These are phyloP conservation scores for Esox niger DNA, from an alignment of 2,113 vertebrate species.

Conservation along the genomic window DNA sequence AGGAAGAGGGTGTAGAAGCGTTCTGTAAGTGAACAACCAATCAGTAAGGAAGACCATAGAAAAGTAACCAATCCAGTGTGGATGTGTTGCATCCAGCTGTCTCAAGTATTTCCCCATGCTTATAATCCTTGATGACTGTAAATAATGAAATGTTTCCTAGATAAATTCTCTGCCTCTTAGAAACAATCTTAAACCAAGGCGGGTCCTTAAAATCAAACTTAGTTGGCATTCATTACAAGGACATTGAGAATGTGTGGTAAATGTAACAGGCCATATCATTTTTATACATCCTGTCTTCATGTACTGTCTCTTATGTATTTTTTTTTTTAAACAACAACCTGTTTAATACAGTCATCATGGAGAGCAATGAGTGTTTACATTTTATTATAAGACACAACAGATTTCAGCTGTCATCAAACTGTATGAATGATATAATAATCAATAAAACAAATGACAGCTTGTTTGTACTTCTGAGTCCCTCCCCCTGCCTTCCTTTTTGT, in stretches of 20 bases:
- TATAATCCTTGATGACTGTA: slow-evolving; percentile 62
- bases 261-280: slow-evolving; percentile 39
- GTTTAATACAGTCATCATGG: slow-evolving; percentile 21
- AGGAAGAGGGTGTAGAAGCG: slow-evolving; percentile 31
- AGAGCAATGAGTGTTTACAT: slow-evolving; percentile 28
- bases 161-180: slow-evolving; percentile 63
- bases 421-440: slow-evolving; percentile 34
- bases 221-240: slow-evolving; percentile 56
- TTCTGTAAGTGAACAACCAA: slow-evolving; percentile 48
- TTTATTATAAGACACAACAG: slow-evolving; percentile 26
- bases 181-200: slow-evolving; percentile 69
- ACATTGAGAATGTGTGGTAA: slow-evolving; percentile 21
- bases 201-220: slow-evolving; percentile 65
- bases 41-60: slow-evolving; percentile 36
- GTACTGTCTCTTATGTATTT: slow-evolving; percentile 21
- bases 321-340: slow-evolving; percentile 32
- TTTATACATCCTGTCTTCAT: slow-evolving; percentile 39
- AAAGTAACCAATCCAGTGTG: slow-evolving; percentile 43
- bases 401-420: neutral
- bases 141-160: slow-evolving; percentile 65
- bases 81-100: slow-evolving; percentile 27
- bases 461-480: slow-evolving; percentile 44
- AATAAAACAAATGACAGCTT: slow-evolving; percentile 48
- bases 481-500: neutral
- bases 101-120: slow-evolving; percentile 50